Conservation (phyloP, 2,888 invertebrate genomes). For the Exocentrus adspersus region DNA sequence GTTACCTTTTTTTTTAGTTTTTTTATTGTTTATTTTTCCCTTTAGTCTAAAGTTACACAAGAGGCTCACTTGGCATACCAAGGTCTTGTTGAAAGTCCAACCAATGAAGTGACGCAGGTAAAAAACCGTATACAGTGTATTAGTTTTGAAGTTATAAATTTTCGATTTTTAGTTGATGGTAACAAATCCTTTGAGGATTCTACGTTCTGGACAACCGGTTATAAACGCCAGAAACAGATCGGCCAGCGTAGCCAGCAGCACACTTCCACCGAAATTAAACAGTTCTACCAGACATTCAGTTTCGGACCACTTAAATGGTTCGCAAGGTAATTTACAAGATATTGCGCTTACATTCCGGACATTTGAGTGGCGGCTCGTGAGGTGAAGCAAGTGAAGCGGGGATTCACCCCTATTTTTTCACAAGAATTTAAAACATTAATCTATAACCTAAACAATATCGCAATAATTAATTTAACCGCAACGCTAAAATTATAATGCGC, state of each 20-base stretch:
- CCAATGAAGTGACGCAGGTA: slow-evolving; percentile 60
- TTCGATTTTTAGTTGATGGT: slow-evolving; percentile 54
- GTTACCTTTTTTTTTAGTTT: slow-evolving; percentile 55
- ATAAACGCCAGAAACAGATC: slow-evolving; percentile 62
- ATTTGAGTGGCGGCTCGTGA: too few relatives aligned
- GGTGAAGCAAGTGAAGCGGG: too few relatives aligned
- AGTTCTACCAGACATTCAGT: slow-evolving; percentile 50
- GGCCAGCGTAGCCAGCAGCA: slow-evolving; percentile 53
- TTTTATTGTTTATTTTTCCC: slow-evolving; percentile 56
- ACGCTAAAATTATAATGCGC: too few relatives aligned
- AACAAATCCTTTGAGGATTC: slow-evolving; percentile 73
- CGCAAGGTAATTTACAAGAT: slow-evolving; percentile 41
- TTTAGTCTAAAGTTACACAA: slow-evolving; percentile 83
- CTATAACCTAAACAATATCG: too few relatives aligned
- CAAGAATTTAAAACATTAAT: too few relatives aligned
- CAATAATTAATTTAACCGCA: too few relatives aligned
- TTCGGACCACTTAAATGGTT: slow-evolving; percentile 52
- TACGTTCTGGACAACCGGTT: slow-evolving; percentile 69
- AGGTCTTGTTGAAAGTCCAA: slow-evolving; percentile 81
- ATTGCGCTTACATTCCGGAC: too few relatives aligned
- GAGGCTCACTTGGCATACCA: slow-evolving; percentile 94
- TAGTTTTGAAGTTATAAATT: background rate
- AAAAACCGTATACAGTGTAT: background rate
- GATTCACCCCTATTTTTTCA: too few relatives aligned
- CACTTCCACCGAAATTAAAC: slow-evolving; percentile 50